A percentile compares a stretch with the other conserved stretches of the same genome.
phyloP scores from a whole-genome alignment of 2,888 invertebrate species.

The Lucinisca nassula region DNA sequence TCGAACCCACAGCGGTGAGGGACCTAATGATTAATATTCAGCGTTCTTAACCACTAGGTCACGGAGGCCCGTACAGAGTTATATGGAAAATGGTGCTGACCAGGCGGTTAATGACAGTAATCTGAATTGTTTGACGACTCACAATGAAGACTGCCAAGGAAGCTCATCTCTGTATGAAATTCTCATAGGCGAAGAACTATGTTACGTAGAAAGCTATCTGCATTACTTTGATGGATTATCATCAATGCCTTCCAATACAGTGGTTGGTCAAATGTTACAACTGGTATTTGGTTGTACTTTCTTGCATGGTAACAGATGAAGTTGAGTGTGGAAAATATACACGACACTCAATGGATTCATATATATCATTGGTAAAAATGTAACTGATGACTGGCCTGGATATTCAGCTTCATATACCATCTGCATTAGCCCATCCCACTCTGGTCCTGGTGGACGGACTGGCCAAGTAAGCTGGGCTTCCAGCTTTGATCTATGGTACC shows the following conservation, averaged over 20 bases:
- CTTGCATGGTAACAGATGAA: background rate
- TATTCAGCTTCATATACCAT: constrained; percentile 36
- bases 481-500: background rate
- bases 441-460: constrained; percentile 37
- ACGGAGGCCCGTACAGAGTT: too few species aligned
- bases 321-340: constrained; percentile 53
- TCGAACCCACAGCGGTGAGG: too few species aligned
- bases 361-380: constrained; percentile 72
- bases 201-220: constrained; percentile 33
- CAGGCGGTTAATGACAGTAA: too few species aligned
- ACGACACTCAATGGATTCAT: constrained; percentile 62
- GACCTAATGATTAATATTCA: too few species aligned
- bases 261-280: constrained; percentile 74
- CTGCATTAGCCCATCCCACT: constrained; percentile 73
- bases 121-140: too few species aligned
- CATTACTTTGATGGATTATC: constrained; percentile 29
- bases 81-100: too few species aligned
- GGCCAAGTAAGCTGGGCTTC: constrained; percentile 32
- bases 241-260: constrained; percentile 64
- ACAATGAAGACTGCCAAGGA: too few species aligned
- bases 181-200: constrained; percentile 56
- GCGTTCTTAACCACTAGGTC: too few species aligned
- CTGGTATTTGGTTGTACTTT: background rate
- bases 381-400: constrained; percentile 65
- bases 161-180: constrained; percentile 69